These are phyloP conservation scores for Catharus minimus DNA, from an alignment of 2,113 vertebrate genomes.

Conservation along the genomic window DNA sequence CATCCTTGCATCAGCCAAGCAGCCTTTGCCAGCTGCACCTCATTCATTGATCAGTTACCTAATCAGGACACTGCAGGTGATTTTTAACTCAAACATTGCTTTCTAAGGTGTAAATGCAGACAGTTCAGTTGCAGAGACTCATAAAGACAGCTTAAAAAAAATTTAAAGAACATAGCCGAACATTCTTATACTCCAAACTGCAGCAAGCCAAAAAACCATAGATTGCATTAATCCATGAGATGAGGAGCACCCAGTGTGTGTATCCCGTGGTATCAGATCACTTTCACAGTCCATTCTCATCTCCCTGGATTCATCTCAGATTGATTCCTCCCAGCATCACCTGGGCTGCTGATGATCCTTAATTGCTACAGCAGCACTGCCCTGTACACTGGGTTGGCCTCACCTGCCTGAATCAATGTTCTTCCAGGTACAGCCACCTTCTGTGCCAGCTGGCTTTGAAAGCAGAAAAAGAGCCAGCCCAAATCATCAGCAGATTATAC, in stretches of 20 bases:
- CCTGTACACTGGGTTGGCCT: rapidly evolving
- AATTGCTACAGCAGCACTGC: background rate
- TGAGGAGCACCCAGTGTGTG: background rate
- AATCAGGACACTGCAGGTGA: background rate
- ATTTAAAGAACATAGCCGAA: background rate
- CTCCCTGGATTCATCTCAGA: background rate
- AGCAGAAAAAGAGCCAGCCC: background rate
- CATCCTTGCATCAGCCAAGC: background rate
- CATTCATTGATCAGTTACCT: background rate
- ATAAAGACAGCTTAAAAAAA: background rate
- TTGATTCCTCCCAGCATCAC: background rate
- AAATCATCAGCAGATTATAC: background rate
- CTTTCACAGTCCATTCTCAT: background rate
- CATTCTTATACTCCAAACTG: background rate
- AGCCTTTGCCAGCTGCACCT: background rate
- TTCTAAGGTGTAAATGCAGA: background rate
- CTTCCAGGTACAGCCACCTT: background rate
- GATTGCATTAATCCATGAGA: rapidly evolving
- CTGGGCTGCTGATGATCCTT: background rate
- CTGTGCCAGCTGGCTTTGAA: background rate
- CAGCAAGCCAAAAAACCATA: background rate
- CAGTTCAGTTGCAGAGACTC: background rate
- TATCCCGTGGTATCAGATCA: background rate
- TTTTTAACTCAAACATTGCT: background rate
- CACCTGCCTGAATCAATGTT: rapidly evolving